Evolutionary conservation across 2,797 vertebrate species (phyloP).

Genomic region (Oreonectes daqikongensis): DNA sequence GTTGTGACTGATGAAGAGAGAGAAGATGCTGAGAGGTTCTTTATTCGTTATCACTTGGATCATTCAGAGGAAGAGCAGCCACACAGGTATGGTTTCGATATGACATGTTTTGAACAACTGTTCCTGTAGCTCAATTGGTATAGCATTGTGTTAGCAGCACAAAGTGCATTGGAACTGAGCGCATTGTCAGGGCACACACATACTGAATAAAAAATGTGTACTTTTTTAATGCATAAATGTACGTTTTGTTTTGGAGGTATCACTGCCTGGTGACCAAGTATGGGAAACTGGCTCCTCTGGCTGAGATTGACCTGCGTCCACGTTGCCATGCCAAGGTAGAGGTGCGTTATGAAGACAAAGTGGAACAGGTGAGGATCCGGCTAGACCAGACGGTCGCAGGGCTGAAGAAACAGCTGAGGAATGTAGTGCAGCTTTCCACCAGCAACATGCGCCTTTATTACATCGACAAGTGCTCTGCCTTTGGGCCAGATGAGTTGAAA

Average conservation of each 20-base stretch:
- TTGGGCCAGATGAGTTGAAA: constrained; percentile 95
- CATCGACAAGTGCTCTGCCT: constrained; percentile 87
- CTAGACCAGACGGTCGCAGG: constrained; percentile 95
- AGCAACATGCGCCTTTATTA: constrained; percentile 95
- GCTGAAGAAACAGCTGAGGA: constrained; percentile 90
- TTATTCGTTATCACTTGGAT: constrained; percentile 91
- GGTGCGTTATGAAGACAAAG: constrained; percentile 91
- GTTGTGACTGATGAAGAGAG: constrained; percentile 87
- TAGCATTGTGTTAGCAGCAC: too few species aligned
- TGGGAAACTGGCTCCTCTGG: constrained; percentile 92
- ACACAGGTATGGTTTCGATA: constrained; percentile 72
- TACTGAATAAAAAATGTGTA: too few species aligned
- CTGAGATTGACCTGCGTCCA: constrained; percentile 93
- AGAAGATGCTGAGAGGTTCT: constrained; percentile 96
- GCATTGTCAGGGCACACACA: too few species aligned
- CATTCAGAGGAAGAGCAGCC: constrained; percentile 87
- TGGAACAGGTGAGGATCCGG: constrained; percentile 91
- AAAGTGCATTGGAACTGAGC: too few species aligned
- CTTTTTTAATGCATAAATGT: neutral
- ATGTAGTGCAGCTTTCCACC: constrained; percentile 87
- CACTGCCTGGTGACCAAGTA: constrained; percentile 93
- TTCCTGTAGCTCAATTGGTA: too few species aligned
- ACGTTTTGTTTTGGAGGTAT: constrained; percentile 76
- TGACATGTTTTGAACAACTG: too few species aligned
- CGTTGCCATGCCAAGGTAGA: constrained; percentile 90